Base-by-base conservation (phyloP, 2,888 invertebrate genomes). In the Dicyrtoma fusca region DNA sequence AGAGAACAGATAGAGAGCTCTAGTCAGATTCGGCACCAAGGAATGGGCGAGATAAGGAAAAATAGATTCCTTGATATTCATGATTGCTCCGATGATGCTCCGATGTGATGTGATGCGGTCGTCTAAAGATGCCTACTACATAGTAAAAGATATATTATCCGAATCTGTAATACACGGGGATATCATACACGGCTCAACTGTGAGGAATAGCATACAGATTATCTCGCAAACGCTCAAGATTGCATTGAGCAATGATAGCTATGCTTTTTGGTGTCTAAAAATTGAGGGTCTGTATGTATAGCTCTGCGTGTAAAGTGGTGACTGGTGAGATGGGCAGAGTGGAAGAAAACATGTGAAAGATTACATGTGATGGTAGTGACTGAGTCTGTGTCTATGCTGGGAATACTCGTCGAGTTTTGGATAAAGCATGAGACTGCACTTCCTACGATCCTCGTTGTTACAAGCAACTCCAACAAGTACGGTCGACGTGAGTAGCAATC, bases 341-440 rank as follows among this genome's bases (percentile, higher is more conserved):
- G 49, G 64, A 64, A 64, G 64, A 49, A 64, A 64, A 49, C 49
- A 64, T 64, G 64, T 64, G 64, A 64, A 25, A 64, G 64, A 64
- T 64, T 64, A 64, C 47, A 17, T 19, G 19, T 19, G 17, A 17
- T 17, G 53, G 1, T 1, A 19, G 53, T 53, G 49, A 51, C 34
- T 21, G 47, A 47, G 63, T 6, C 8, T 63, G 11, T 47, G 47
- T n/a, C 34, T 34, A 21, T 34, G 53, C 13, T n/a, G n/a, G n/a
- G n/a, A n/a, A n/a, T n/a, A n/a, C n/a, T n/a, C n/a, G n/a, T n/a
- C n/a, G 45, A 49, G 51, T 61, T 69, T 69, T 69, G 17, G 55
- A 70, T 71, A 69, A 71, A 74, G 71, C 63, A 74, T 74, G 74
- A 74, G 74, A 71, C 63, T 71, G 74, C 74, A 74, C 55, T 74